Base-by-base conservation (phyloP, 2,113 vertebrate genomes). In the Ceuthmochares aereus region DNA sequence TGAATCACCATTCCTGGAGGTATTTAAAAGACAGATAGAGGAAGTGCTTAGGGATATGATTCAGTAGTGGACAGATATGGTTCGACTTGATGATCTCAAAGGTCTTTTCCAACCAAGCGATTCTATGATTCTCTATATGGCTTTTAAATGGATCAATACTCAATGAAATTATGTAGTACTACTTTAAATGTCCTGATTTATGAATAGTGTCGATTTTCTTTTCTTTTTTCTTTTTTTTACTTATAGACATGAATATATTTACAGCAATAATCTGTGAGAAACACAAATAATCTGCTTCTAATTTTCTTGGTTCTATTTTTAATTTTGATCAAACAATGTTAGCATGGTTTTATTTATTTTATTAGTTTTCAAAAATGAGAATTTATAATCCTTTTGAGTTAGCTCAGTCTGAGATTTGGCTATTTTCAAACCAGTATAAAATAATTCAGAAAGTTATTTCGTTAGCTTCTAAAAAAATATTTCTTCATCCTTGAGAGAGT, bases 111-210 rank as follows among this genome's bases (percentile, higher is more conserved):
- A 45, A 45, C 43, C 43, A 45, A 45, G 43, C 43, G 15, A 45
- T 45, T 18, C 43, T 45, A 45, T 45, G 13, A 45, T 45, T 45
- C 18, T 45, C 13, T 49, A 18, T 72, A 52, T 43, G 37, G 34
- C 56, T 93, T 91, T 92, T 95, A 95, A 95, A 59, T 89, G 11
- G 17, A 78, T 90, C 62, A 81, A 55, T 87, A 66, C 23, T 72
- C 17, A 56, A 0, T 40, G 19, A 66, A 81, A 89, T 74, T 55
- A 58, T 14, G 6, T 45, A 88, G 70, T 58, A 81, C 62, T 89
- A 66, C 42, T 84, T 92, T 89, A 67, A 55, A 70, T 74, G 14
- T 84, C 45, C 17, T 92, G 68, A 86, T 58, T 67, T 91, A 68
- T 76, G 58, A 92, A 37, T 62, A 81, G 58, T 59, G 74, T 0